phyloP scores from a whole-genome alignment of 1,140 invertebrate genomes.

The Lucilia sericata region DNA sequence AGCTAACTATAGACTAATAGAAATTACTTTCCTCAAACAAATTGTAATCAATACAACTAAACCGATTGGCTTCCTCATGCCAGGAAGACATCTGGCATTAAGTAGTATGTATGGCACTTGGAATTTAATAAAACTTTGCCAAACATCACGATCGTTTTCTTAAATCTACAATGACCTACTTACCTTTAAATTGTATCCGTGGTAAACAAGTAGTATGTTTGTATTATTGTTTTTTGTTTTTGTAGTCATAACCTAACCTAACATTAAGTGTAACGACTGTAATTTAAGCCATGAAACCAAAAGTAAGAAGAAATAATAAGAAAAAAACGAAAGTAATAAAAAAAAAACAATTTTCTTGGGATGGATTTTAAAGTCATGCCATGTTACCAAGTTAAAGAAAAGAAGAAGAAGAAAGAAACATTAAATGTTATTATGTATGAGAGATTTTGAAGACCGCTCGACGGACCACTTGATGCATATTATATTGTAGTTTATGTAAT shows the following conservation, averaged over 20 bases:
- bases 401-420: not conserved
- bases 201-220: not conserved
- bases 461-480: constrained; percentile 18
- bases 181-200: not conserved
- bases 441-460: not conserved
- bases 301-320: not conserved
- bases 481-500: constrained; percentile 13
- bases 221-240: not conserved
- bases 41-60: no score
- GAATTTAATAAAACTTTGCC: not conserved
- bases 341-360: not conserved
- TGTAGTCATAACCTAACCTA: constrained; percentile 21
- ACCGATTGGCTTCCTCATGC: no score
- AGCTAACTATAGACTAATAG: no score
- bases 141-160: not conserved
- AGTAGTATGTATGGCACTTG: no score
- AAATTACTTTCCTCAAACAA: no score
- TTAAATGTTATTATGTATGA: not conserved
- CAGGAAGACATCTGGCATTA: no score
- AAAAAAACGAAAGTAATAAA: not conserved
- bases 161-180: not conserved
- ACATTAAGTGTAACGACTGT: constrained; percentile 6
- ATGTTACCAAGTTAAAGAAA: not conserved
- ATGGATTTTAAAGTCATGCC: constrained; percentile 6
- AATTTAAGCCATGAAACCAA: not conserved